Conservation (phyloP, 2,888 invertebrate species). For the Polydesmus complanatus region DNA sequence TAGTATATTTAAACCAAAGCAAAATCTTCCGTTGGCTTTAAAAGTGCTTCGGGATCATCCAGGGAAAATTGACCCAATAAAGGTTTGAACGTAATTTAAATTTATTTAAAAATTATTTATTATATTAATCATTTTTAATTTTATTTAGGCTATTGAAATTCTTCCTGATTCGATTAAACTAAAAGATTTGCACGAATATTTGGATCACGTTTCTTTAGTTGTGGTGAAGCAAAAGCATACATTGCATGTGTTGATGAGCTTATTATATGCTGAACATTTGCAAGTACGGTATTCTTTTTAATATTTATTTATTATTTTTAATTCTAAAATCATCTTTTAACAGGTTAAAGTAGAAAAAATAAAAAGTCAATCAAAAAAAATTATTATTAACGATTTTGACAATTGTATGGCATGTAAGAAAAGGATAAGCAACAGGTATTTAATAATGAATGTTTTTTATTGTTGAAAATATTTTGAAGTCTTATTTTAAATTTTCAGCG, state of each 20-base stretch:
- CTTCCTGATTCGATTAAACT: constrained; percentile 69
- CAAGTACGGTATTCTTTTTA: constrained; percentile 41
- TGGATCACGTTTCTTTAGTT: constrained; percentile 61
- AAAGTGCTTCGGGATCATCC: constrained; percentile 69
- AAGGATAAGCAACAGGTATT: constrained; percentile 72
- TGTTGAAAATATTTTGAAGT: constrained; percentile 14
- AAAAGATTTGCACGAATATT: constrained; percentile 43
- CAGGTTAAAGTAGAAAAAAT: constrained; percentile 64
- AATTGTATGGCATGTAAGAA: constrained; percentile 87
- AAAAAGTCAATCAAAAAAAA: constrained; percentile 64
- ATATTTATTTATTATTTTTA: neutral
- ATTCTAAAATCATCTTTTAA: constrained; percentile 16
- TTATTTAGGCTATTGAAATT: constrained; percentile 50
- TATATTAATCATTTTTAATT: constrained; percentile 3
- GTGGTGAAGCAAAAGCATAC: constrained; percentile 59
- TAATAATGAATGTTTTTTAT: neutral
- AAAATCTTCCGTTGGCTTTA: constrained; percentile 66
- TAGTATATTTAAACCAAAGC: constrained; percentile 35
- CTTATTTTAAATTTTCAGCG: constrained; percentile 42
- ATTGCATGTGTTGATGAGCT: constrained; percentile 63
- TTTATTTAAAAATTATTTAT: neutral
- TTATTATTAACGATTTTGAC: constrained; percentile 71
- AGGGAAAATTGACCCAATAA: constrained; percentile 64
- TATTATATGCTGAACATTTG: constrained; percentile 69
- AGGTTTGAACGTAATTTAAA: constrained; percentile 37